Base-by-base conservation (phyloP, 2,797 vertebrate genomes). In the Phrynocephalus forsythii region DNA sequence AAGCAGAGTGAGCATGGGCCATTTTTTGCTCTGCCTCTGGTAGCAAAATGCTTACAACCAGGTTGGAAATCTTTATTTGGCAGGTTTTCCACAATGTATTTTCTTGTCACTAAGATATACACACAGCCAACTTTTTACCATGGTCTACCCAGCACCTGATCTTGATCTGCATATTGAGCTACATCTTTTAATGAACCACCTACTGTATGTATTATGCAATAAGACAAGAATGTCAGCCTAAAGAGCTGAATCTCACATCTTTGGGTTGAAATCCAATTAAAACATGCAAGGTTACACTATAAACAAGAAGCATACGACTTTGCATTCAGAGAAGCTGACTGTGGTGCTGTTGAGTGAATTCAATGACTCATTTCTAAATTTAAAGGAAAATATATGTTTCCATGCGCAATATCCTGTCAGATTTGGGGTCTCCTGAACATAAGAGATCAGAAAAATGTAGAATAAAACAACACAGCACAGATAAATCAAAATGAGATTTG, bases 141-240 rank as follows among this genome's bases (percentile, higher is more conserved):
- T 8, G 52, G 13, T 26, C 22, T 66, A 30, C 20, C 28, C 30
- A 33, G 30, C 44, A 82, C 28, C 80, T 82, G 60, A 68, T 67
- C 33, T 68, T 67, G 33, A 44, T 68, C 33, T 60, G 78, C 18
- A 20, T 10, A 79, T 48, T 68, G 11, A 7, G 38, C 66, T 81
- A 30, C 33, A 13, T 15, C 60, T 63, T 67, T 82, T 69, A 82
- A 82, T 22, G 66, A 69, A 82, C 83, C 89, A 87, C 76, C 1
- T 0, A 67, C 82, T 38, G 38, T 38, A 93, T 75, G 52, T 13
- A 38, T 75, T 16, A 38, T 7, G 20, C 73, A 13, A 8, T n/a
- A 63, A 22, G 78, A 60, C 38, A 75, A 75, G 9, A 84, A 85
- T 0, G 6, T 48, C 1, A 5, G 68, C 82, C 86, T 71, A 84